Conservation (phyloP, 2,888 invertebrate genomes). For the Syrista parreyssii region DNA sequence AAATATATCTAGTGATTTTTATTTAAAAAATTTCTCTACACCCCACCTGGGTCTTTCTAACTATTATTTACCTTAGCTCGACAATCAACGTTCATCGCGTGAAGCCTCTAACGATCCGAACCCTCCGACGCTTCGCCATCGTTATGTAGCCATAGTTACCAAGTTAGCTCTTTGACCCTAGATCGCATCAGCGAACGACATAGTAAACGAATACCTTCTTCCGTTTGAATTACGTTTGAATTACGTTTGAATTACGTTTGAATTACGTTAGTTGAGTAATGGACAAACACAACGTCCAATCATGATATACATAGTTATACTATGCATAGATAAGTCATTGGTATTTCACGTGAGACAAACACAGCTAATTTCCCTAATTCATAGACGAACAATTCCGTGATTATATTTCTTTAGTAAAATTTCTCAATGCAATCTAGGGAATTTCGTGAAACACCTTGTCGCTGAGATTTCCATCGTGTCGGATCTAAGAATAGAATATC, state of each 20-base stretch:
- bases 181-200: background rate
- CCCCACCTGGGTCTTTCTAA: background rate
- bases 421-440: background rate
- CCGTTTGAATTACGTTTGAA: no score
- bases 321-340: background rate
- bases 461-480: background rate
- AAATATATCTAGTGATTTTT: background rate
- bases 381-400: background rate
- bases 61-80: background rate
- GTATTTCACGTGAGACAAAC: background rate
- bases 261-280: background rate
- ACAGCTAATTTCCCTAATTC: background rate
- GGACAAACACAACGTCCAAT: background rate
- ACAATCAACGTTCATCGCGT: background rate
- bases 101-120: background rate
- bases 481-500: background rate
- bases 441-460: background rate
- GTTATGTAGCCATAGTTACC: background rate
- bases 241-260: background rate
- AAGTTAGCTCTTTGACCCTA: background rate
- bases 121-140: background rate
- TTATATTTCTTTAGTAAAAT: background rate
- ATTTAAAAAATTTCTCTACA: background rate
- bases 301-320: background rate
- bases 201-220: background rate